These are phyloP conservation scores for Vombatus ursinus DNA, from an alignment of 2,113 vertebrate species.

Conservation along the genomic window DNA sequence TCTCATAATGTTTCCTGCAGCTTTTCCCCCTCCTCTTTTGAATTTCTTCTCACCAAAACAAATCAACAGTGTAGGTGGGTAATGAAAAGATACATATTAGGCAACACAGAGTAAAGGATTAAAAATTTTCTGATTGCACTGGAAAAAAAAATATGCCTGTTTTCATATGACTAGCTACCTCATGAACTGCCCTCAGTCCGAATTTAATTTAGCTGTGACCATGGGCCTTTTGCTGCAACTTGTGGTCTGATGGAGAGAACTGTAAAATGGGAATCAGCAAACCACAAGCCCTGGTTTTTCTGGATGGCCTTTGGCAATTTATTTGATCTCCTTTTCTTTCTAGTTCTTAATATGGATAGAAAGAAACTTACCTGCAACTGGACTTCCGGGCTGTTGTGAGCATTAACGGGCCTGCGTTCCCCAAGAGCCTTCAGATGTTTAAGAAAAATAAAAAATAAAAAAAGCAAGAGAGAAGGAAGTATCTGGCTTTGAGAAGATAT, in stretches of 20 bases:
- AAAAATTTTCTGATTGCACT: not conserved
- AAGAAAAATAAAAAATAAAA: too few relatives aligned
- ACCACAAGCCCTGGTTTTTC: too few relatives aligned
- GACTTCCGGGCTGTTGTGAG: not conserved
- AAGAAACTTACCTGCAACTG: not conserved
- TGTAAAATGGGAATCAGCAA: not conserved
- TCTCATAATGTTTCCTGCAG: not conserved
- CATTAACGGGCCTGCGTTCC: too few relatives aligned
- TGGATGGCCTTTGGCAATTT: not conserved
- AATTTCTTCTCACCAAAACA: constrained; percentile 8
- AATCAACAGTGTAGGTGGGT: not conserved
- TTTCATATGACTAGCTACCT: not conserved
- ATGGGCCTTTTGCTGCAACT: fast-evolving
- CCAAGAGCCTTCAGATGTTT: not conserved
- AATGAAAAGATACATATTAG: not conserved
- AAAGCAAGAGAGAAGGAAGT: fast-evolving
- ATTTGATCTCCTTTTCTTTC: too few relatives aligned
- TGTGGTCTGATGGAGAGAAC: fast-evolving
- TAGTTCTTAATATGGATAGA: not conserved
- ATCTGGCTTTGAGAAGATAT: fast-evolving
- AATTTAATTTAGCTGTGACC: not conserved
- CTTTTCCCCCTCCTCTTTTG: not conserved
- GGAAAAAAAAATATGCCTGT: not conserved
- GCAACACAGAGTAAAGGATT: not conserved
- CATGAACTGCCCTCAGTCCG: not conserved